phyloP scores from a whole-genome alignment of 2,888 invertebrate species.

The Rotaria sp. region DNA sequence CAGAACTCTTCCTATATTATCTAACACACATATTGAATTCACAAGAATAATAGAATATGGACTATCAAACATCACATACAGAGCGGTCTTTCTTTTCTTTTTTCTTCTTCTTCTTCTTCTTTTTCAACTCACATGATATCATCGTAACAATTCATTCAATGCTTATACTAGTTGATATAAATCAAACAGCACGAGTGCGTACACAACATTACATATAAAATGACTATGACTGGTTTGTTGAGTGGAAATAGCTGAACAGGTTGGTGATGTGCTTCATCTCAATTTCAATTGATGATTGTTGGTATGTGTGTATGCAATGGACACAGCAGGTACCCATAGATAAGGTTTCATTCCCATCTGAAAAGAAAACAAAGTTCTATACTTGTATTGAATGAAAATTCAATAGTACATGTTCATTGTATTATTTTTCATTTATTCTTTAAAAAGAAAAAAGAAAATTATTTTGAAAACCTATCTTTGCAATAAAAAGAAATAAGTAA shows the following conservation, averaged over 20 bases:
- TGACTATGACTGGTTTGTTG: neutral
- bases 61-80: neutral
- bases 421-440: neutral
- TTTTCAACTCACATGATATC: neutral
- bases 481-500: neutral
- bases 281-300: neutral
- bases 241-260: conserved; percentile 13
- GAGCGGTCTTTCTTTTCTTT: neutral
- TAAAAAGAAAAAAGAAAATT: neutral
- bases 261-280: conserved; percentile 7
- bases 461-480: neutral
- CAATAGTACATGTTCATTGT: neutral
- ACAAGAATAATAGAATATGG: neutral
- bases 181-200: neutral
- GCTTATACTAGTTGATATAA: neutral
- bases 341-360: neutral
- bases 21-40: neutral
- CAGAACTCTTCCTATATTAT: neutral
- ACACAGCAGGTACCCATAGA: neutral
- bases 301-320: neutral
- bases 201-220: neutral
- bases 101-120: no score
- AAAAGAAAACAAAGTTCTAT: neutral
- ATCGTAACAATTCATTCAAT: neutral
- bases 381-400: neutral